These are phyloP conservation scores for Cyanocitta stelleri DNA, from an alignment of 2,113 vertebrate species.

Conservation along the genomic window DNA sequence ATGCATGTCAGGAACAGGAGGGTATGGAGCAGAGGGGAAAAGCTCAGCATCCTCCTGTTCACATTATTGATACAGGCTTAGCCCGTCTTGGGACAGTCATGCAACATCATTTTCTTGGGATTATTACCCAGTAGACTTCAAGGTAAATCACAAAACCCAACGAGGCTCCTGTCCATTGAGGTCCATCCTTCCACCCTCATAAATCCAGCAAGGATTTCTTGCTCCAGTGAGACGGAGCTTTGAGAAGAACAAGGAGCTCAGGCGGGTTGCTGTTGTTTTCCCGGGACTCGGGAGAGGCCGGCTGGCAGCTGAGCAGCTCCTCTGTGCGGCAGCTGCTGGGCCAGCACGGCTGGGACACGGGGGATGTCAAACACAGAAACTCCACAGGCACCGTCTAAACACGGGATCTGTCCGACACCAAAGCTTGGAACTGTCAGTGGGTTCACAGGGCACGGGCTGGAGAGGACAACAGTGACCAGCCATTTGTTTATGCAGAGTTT, in stretches of 20 bases:
- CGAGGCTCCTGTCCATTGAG: accelerated
- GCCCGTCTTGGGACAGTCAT: not conserved
- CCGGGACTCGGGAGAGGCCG: not conserved
- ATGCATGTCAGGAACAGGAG: not conserved
- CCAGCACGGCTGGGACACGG: accelerated
- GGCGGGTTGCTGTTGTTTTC: not conserved
- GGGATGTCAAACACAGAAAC: too few relatives aligned
- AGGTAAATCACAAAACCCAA: not conserved
- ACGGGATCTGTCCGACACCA: accelerated
- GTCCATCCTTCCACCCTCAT: not conserved
- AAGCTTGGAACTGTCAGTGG: not conserved
- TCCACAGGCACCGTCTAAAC: accelerated
- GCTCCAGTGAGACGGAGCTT: not conserved
- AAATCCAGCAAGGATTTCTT: not conserved
- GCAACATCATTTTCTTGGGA: not conserved
- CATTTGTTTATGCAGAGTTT: not conserved
- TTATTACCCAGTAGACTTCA: not conserved
- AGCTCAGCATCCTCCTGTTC: not conserved
- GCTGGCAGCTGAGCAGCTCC: not conserved
- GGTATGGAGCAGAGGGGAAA: not conserved
- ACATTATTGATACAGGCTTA: accelerated
- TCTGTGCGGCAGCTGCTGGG: not conserved
- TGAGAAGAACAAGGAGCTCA: not conserved
- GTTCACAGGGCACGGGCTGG: accelerated
- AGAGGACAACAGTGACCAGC: accelerated